Base-by-base conservation (phyloP, 2,888 invertebrate genomes). In the Lobophora halterata region DNA sequence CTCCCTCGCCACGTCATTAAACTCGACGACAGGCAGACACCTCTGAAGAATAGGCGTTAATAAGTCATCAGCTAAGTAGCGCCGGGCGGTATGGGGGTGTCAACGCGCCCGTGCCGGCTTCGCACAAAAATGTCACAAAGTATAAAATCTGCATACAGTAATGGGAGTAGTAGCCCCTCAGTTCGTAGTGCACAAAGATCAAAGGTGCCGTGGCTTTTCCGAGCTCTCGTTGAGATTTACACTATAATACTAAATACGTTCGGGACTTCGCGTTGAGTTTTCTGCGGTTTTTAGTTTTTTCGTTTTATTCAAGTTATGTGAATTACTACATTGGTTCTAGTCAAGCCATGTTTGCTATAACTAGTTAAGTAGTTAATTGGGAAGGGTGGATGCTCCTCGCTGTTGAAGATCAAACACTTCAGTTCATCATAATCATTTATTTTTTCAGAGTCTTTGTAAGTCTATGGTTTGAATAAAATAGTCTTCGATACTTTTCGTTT, bases 61-160 rank as follows among this genome's bases (percentile, higher is more conserved):
- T 87, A 87, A 87, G 86, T 87, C 86, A 87, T 87, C 86, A 85
- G 86, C 86, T 87, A 87, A 87, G 86, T 87, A 85, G 76, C 68
- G 71, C 67, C 53, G 57, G 56, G 61, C 54, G 62, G 58, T 48
- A 52, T 47, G 47, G 38, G 49, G 28, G 30, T 25, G 46, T 24
- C 14, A 43, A 55, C 58, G 58, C 51, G 52, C 65, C 66, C 71
- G 67, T 69, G 72, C n/a, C n/a, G n/a, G n/a, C n/a, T 68, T 73
- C 67, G 74, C 75, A 79, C 80, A 78, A 82, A 82, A 82, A 85
- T 81, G 81, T 79, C 79, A 79, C 81, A 80, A 80, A 85, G 81
- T 83, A 82, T 80, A 81, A 82, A 79, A 85, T 85, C 82, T 82
- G 79, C 82, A 82, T 80, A 79, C 71, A 74, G 79, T 81, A 83